These are phyloP conservation scores for Diplodus sargus DNA, from an alignment of 2,797 vertebrate genomes.

Conservation along the genomic window DNA sequence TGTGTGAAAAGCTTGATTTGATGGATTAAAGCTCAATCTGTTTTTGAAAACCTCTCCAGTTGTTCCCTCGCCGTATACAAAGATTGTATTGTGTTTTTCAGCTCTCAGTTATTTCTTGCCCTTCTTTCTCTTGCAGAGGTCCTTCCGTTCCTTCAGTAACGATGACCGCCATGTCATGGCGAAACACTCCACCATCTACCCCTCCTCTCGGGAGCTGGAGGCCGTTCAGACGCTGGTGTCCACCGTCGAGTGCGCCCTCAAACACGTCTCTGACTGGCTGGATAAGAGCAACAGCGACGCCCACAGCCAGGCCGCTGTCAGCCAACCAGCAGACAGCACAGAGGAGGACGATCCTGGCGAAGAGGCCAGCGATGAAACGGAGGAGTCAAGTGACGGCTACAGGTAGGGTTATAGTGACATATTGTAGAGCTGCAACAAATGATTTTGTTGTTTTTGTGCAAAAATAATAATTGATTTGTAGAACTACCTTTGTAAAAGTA, in stretches of 20 bases:
- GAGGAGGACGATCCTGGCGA: slow-evolving; percentile 75
- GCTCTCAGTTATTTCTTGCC: neutral
- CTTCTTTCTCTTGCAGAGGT: slow-evolving; percentile 88
- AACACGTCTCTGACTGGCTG: slow-evolving; percentile 98
- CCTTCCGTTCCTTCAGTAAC: slow-evolving; percentile 97
- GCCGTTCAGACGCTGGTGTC: slow-evolving; percentile 98
- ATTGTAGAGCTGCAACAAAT: neutral
- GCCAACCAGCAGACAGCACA: slow-evolving; percentile 77
- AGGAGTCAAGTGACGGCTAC: slow-evolving; percentile 84
- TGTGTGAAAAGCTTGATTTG: slow-evolving; percentile 43
- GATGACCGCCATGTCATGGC: slow-evolving; percentile 99
- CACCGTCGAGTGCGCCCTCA: slow-evolving; percentile 96
- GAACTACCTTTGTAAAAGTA: no score
- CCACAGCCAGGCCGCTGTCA: slow-evolving; percentile 51
- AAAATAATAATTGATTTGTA: no score
- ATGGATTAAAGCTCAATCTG: slow-evolving; percentile 69
- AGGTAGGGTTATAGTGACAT: slow-evolving; percentile 65
- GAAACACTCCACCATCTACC: slow-evolving; percentile 98
- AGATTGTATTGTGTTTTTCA: neutral
- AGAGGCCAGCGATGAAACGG: slow-evolving; percentile 49
- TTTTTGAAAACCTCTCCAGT: slow-evolving; percentile 33
- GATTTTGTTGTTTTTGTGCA: no score
- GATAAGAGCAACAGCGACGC: slow-evolving; percentile 85
- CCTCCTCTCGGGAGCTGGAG: slow-evolving; percentile 96
- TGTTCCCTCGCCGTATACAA: neutral